Evolutionary conservation across 2,797 vertebrate genomes (phyloP).

Genomic region (Sitta carolinensis): DNA sequence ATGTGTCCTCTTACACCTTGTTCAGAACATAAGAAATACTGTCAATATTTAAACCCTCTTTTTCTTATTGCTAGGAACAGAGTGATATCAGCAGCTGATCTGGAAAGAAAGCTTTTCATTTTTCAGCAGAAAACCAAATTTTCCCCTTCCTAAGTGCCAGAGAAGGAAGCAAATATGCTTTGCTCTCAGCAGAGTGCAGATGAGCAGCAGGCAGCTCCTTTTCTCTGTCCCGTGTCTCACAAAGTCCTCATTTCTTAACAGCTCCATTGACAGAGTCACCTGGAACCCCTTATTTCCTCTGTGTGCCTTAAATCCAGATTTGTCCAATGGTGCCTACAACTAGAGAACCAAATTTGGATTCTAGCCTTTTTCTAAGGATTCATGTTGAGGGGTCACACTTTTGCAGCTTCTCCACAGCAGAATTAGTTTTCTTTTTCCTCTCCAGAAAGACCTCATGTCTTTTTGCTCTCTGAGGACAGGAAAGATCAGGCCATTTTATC

Average conservation of each 20-base stretch:
- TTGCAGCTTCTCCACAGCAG: not conserved
- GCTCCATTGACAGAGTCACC: not conserved
- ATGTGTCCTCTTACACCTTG: not conserved
- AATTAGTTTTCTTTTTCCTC: not conserved
- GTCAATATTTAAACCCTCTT: conserved; percentile 4
- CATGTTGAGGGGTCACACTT: not conserved
- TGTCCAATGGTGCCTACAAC: not conserved
- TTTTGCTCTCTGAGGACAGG: not conserved
- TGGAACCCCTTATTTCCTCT: not conserved
- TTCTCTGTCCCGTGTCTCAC: not conserved
- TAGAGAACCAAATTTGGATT: not conserved
- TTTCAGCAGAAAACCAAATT: not conserved
- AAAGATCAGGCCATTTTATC: not conserved
- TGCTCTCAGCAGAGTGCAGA: conserved; percentile 5
- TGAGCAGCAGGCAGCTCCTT: conserved; percentile 18
- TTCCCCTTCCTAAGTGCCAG: not conserved
- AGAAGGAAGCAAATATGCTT: conserved; percentile 10
- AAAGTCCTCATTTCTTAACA: conserved; percentile 25
- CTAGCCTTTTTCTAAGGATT: not conserved
- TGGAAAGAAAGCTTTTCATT: not conserved
- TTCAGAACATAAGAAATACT: not conserved
- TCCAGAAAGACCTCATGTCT: not conserved
- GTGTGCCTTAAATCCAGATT: not conserved
- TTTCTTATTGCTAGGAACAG: not conserved
- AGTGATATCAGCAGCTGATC: not conserved